Conservation (phyloP, 2,888 invertebrate species). For the Acanthoscelides obtectus region DNA sequence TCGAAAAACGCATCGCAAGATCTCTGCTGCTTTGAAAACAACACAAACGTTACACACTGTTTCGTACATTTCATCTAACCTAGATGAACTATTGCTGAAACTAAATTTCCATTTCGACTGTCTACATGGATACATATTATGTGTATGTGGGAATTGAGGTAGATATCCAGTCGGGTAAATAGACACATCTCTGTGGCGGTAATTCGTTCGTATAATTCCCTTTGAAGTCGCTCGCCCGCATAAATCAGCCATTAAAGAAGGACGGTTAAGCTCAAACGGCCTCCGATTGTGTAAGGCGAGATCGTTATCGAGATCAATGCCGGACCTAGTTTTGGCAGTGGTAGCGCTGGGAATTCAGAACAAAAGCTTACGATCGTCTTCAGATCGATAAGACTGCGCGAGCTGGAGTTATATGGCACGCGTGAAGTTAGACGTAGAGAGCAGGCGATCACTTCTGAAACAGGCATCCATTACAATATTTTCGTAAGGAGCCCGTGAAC, state of each 20-base stretch:
- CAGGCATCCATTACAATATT: too few species aligned
- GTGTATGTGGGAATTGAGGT: neutral
- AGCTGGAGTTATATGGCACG: too few species aligned
- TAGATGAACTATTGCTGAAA: too few species aligned
- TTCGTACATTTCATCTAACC: too few species aligned
- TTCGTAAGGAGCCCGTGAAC: too few species aligned
- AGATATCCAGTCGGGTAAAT: neutral
- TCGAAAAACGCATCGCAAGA: too few species aligned
- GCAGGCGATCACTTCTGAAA: too few species aligned
- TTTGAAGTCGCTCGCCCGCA: neutral
- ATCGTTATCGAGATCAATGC: conserved; percentile 12
- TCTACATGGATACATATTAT: neutral
- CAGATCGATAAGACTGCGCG: neutral
- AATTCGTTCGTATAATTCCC: neutral
- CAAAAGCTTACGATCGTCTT: neutral
- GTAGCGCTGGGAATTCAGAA: conserved; percentile 10
- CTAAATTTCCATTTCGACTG: neutral
- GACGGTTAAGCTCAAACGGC: neutral
- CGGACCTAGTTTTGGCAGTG: conserved; percentile 8
- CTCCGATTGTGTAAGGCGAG: neutral
- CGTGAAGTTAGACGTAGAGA: too few species aligned
- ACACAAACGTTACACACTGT: too few species aligned
- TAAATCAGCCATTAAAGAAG: neutral
- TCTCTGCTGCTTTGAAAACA: too few species aligned
- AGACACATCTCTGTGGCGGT: neutral